A percentile compares a stretch with the other conserved stretches of the same genome.
phyloP scores from a whole-genome alignment of 92 coral and sea anemone genomes.

The Ricordea florida region DNA sequence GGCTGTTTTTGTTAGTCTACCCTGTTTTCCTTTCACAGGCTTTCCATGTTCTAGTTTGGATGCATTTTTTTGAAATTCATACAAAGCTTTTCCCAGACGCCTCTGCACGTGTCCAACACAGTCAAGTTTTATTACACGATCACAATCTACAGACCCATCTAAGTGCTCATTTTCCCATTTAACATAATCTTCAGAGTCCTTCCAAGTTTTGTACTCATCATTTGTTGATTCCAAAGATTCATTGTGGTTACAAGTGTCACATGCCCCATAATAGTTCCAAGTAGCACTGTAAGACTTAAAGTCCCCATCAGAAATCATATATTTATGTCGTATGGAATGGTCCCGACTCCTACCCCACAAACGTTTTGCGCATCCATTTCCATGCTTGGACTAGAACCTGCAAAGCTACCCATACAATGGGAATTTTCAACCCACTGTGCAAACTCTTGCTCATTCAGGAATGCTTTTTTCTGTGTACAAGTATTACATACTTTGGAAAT shows the following conservation, averaged over 20 bases:
- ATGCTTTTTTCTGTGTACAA: slow-evolving; percentile 15
- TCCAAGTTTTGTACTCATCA: slow-evolving; percentile 39
- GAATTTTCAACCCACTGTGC: slow-evolving; percentile 29
- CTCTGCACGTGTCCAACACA: slow-evolving; percentile 57
- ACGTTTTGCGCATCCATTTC: slow-evolving; percentile 42
- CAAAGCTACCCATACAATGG: slow-evolving; percentile 25
- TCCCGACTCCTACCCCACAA: slow-evolving; percentile 30
- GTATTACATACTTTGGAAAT: slow-evolving; percentile 21
- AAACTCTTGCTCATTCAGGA: not conserved
- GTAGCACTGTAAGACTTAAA: slow-evolving; percentile 46
- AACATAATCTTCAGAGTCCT: slow-evolving; percentile 28
- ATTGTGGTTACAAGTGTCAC: slow-evolving; percentile 36
- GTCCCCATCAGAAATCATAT: slow-evolving; percentile 64
- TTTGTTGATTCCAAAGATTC: slow-evolving; percentile 26
- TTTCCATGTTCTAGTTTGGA: not conserved
- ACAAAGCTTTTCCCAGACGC: slow-evolving; percentile 26
- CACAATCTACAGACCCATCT: slow-evolving; percentile 32
- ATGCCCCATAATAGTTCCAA: slow-evolving; percentile 49
- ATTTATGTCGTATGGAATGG: slow-evolving; percentile 2
- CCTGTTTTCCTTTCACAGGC: not conserved
- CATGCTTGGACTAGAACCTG: slow-evolving; percentile 50
- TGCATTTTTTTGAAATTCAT: not conserved
- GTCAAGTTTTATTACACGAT: slow-evolving; percentile 48
- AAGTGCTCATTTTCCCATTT: slow-evolving; percentile 44
- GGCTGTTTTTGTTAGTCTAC: not conserved